A percentile compares a stretch with the other conserved stretches of the same genome.
These are phyloP conservation scores for Syngnathus typhle DNA, from an alignment of 2,113 vertebrate species.

Conservation along the genomic window DNA sequence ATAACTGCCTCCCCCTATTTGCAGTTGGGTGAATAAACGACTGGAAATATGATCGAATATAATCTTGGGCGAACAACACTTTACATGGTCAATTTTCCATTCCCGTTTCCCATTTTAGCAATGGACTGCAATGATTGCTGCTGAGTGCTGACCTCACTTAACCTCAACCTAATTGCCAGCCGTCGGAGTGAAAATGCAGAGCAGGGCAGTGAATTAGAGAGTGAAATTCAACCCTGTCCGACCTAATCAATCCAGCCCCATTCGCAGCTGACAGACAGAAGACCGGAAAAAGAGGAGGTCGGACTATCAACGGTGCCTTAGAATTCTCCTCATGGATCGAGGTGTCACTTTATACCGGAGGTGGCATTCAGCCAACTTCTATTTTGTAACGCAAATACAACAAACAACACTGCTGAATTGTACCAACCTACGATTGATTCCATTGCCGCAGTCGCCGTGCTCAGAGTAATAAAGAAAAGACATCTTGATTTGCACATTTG, in stretches of 20 bases:
- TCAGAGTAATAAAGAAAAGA: constrained; percentile 29
- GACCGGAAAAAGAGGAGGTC: constrained; percentile 22
- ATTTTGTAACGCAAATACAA: background rate
- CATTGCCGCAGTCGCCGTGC: constrained; percentile 14
- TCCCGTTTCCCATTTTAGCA: constrained; percentile 2
- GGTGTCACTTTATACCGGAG: constrained; percentile 8
- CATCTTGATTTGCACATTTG: constrained; percentile 44
- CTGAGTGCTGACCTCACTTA: constrained; percentile 31
- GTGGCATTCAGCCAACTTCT: constrained; percentile 8
- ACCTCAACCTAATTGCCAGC: constrained; percentile 35
- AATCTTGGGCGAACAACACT: background rate
- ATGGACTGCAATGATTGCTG: constrained; percentile 17
- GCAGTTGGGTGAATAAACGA: no score
- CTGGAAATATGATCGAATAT: background rate
- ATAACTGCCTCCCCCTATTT: background rate
- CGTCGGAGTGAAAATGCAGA: constrained; percentile 25
- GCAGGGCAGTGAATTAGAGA: constrained; percentile 29
- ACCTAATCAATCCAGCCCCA: constrained; percentile 44
- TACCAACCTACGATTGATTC: constrained; percentile 6
- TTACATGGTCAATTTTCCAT: background rate
- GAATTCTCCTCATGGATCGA: constrained; percentile 29
- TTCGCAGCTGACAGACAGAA: constrained; percentile 27
- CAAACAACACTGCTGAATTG: background rate
- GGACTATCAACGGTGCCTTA: constrained; percentile 35
- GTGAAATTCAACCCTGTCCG: constrained; percentile 36